Evolutionary conservation across 2,113 vertebrate species (phyloP), one percentile per base, ranked within the genome.

Genomic region (Oncorhynchus masou): DNA sequence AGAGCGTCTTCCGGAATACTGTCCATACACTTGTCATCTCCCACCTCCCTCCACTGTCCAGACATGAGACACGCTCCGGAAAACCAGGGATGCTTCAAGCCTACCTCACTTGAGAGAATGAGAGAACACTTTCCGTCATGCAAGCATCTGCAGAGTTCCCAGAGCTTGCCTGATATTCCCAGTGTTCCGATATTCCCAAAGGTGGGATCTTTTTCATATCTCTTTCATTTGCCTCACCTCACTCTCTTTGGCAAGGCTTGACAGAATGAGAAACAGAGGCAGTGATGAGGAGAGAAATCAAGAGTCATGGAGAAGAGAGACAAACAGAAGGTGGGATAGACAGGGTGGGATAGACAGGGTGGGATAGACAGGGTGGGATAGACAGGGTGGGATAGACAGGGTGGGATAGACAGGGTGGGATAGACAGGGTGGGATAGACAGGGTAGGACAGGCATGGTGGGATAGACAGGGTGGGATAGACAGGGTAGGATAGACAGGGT

Each of bases 281-380:
- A 93, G 93, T 93, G 74, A 20, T 1, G n/a, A 8, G 15, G 86
- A 94, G 94, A 94, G 90, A 22, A 9, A 66, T 92, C n/a, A 8
- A 74, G 48, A 20, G 74, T 74, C 85, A 90, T 59, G 64, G 85
- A 92, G 93, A 93, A 60, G 59, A 62, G 59, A 62, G 3, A 78
- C 59, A 45, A 12, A 24, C 65, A 71, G 73, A 9, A 15, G 74
- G 19, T 15, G 19, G 16, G 31, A 27, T 49, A 22, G 68, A 69
- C 45, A 29, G 68, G 75, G 15, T 89, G 7, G 3, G 49, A 31
- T 13, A 65, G 71, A 66, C 82, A 57, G 57, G 15, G 34, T 16
- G 73, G 79, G 31, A 31, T 31, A 31, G 31, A 31, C 31, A 6
- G 31, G 31, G 1, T 31, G 0, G 31, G 31, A 31, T 6, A 31